Conservation (phyloP, 2,113 vertebrate genomes). For the Panurus biarmicus region DNA sequence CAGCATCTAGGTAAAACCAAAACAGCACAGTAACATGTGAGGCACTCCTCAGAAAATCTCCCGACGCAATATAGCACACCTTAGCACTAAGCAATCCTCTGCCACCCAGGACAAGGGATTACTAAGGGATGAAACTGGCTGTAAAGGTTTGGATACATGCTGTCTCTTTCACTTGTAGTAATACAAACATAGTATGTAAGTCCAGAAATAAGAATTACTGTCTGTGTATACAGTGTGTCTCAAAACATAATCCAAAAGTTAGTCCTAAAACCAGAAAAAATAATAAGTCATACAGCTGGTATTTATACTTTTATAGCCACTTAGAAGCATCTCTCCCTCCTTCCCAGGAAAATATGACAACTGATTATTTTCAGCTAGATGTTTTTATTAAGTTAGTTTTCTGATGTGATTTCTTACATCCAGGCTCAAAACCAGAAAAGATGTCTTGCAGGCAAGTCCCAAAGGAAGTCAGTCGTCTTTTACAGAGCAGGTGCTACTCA, state of each 20-base stretch:
- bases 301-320: background rate
- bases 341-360: background rate
- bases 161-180: background rate
- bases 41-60: background rate
- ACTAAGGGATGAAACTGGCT: background rate
- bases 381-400: background rate
- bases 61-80: background rate
- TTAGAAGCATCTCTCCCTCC: background rate
- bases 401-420: background rate
- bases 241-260: background rate
- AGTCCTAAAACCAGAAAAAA: background rate
- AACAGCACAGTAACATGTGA: background rate
- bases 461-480: background rate
- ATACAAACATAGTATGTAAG: background rate
- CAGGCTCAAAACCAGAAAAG: background rate
- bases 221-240: background rate
- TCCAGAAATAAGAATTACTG: background rate
- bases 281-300: background rate
- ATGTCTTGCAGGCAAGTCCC: background rate
- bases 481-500: background rate
- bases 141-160: background rate
- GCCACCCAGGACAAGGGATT: background rate
- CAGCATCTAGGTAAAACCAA: background rate
- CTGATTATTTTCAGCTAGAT: background rate
- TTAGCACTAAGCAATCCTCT: background rate